Percentiles rank a stretch among this genome's conserved stretches.
phyloP scores from a whole-genome alignment of 2,888 invertebrate genomes.

The Eristalinus aeneus region DNA sequence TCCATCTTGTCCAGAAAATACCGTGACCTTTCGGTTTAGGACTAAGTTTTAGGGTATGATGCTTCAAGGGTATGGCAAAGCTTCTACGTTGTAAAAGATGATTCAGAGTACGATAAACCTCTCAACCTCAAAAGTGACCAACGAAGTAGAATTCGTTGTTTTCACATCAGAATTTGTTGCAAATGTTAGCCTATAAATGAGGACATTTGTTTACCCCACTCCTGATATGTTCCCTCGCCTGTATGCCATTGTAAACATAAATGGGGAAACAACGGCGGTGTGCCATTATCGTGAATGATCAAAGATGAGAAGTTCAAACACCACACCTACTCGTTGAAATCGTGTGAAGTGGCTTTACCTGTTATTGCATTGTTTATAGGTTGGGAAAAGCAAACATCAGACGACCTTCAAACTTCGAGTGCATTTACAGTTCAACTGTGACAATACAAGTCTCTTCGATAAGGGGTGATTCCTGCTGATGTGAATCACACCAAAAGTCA shows the following conservation, averaged over 20 bases:
- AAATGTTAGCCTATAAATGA: no score
- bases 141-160: no score
- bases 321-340: neutral
- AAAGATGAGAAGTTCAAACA: neutral
- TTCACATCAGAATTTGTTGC: no score
- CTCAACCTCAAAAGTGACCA: no score
- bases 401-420: neutral
- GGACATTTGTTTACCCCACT: no score
- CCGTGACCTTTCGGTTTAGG: neutral
- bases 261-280: no score
- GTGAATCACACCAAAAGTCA: neutral
- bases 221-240: no score
- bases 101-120: no score
- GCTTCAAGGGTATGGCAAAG: neutral
- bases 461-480: neutral
- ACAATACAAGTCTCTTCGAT: neutral
- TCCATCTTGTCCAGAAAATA: neutral
- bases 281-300: neutral
- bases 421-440: neutral
- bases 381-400: neutral
- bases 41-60: neutral
- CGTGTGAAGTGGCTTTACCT: neutral
- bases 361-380: neutral
- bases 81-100: no score
- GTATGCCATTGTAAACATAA: no score